Evolutionary conservation across 2,797 vertebrate species (phyloP).

Genomic region (Peromyscus nudipes): DNA sequence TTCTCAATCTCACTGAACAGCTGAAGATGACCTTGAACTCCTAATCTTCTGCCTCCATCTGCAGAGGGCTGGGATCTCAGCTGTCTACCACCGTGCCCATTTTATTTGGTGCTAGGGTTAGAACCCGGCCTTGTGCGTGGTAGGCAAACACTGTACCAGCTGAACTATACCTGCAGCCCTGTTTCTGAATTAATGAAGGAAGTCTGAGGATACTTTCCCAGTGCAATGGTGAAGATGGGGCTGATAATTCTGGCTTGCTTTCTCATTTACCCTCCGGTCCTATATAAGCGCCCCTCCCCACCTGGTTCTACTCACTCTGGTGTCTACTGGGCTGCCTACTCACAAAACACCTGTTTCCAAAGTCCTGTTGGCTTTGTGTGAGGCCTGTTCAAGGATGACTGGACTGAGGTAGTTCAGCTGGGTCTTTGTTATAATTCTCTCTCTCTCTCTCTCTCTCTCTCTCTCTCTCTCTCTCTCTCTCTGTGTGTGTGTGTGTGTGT

Average conservation of each 20-base stretch:
- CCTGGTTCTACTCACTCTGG: not conserved
- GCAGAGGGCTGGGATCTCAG: not conserved
- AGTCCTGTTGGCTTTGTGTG: constrained; percentile 8
- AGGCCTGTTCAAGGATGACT: not conserved
- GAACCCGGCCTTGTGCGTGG: not conserved
- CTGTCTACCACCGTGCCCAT: not conserved
- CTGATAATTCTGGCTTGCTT: not conserved
- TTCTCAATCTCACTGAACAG: not conserved
- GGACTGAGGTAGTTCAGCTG: constrained; percentile 24
- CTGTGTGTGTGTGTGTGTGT: too few species aligned
- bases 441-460: too few species aligned
- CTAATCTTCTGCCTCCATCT: not conserved
- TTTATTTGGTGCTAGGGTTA: not conserved
- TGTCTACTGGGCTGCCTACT: not conserved
- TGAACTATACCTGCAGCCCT: not conserved
- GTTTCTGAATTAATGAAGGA: not conserved
- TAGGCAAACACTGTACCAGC: not conserved
- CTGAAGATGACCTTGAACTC: not conserved
- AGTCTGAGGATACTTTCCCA: constrained; percentile 32
- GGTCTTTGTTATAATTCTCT: not conserved
- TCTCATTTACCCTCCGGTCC: not conserved
- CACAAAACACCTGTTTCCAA: not conserved
- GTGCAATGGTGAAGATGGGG: not conserved
- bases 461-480: too few species aligned
- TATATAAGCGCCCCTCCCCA: not conserved